These are phyloP conservation scores for Cheiracanthium punctorium DNA, from an alignment of 2,888 invertebrate species.

Conservation along the genomic window DNA sequence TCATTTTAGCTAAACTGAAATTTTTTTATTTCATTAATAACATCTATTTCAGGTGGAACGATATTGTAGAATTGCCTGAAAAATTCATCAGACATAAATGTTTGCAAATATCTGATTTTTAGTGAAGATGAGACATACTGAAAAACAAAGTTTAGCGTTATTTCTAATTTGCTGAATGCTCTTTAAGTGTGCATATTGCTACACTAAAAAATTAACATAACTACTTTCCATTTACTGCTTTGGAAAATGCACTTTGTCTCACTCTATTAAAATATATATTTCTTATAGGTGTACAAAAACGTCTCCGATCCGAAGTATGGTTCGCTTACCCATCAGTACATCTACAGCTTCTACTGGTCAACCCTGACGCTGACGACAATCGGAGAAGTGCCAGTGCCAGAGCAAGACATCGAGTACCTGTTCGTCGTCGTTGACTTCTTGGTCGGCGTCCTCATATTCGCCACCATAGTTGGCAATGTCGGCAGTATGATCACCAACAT, in stretches of 20 bases:
- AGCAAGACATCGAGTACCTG: slow-evolving; percentile 91
- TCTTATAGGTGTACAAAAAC: slow-evolving; percentile 80
- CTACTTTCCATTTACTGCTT: not conserved
- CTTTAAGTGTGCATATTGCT: too few relatives aligned
- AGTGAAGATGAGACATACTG: too few relatives aligned
- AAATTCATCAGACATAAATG: too few relatives aligned
- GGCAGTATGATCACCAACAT: slow-evolving; percentile 93
- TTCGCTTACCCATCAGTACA: slow-evolving; percentile 88
- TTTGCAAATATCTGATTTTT: too few relatives aligned
- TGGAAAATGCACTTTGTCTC: slow-evolving; percentile 80
- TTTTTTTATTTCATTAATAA: too few relatives aligned
- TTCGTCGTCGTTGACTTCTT: slow-evolving; percentile 95
- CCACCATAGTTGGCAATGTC: slow-evolving; percentile 96
- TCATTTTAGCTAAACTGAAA: too few relatives aligned
- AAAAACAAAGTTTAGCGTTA: too few relatives aligned
- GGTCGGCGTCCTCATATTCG: slow-evolving; percentile 95
- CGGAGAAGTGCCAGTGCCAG: slow-evolving; percentile 93
- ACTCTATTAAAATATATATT: slow-evolving; percentile 83
- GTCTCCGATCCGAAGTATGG: slow-evolving; percentile 65
- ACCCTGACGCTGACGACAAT: slow-evolving; percentile 96
- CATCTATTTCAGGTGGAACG: too few relatives aligned
- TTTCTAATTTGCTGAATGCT: too few relatives aligned
- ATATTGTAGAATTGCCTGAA: too few relatives aligned
- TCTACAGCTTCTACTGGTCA: slow-evolving; percentile 96
- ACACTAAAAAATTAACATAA: too few relatives aligned